These are phyloP conservation scores for Pollachius pollachius DNA, from an alignment of 2,113 vertebrate species.

Conservation along the genomic window DNA sequence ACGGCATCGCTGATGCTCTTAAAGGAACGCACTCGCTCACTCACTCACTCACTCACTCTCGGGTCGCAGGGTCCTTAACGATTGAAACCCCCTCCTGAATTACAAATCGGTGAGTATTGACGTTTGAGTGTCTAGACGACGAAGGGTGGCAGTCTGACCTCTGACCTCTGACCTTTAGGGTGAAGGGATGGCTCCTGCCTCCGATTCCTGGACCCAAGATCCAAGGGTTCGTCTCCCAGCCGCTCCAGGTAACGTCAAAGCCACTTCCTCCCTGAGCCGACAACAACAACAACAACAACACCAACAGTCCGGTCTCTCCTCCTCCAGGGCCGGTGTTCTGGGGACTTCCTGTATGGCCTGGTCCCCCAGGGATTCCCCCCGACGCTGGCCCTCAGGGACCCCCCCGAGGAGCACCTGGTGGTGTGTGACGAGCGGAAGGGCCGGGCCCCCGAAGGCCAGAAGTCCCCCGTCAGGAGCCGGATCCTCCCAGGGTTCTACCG, in stretches of 20 bases:
- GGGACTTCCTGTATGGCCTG: constrained; percentile 79
- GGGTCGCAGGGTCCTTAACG: too few species aligned
- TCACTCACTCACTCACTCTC: too few species aligned
- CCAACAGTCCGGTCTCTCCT: neutral
- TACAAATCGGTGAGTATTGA: too few species aligned
- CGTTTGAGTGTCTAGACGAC: too few species aligned
- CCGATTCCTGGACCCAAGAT: constrained; percentile 92
- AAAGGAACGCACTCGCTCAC: too few species aligned
- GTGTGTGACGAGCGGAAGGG: constrained; percentile 77
- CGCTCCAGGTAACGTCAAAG: constrained; percentile 77
- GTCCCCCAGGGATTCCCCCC: constrained; percentile 80
- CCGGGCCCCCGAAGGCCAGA: constrained; percentile 52
- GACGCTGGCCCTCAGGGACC: constrained; percentile 72
- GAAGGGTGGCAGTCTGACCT: too few species aligned
- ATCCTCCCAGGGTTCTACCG: constrained; percentile 61
- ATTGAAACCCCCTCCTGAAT: too few species aligned
- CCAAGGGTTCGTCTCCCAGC: constrained; percentile 82
- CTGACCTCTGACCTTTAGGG: constrained; percentile 59
- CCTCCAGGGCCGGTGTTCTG: constrained; percentile 77
- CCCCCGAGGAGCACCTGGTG: constrained; percentile 80
- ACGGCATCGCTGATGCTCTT: too few species aligned
- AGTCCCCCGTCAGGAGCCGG: constrained; percentile 42
- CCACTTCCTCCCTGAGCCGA: neutral
- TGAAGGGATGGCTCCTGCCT: constrained; percentile 83
- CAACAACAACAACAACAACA: neutral